Conservation (phyloP, 2,113 vertebrate species). For the Elanus axillaris region DNA sequence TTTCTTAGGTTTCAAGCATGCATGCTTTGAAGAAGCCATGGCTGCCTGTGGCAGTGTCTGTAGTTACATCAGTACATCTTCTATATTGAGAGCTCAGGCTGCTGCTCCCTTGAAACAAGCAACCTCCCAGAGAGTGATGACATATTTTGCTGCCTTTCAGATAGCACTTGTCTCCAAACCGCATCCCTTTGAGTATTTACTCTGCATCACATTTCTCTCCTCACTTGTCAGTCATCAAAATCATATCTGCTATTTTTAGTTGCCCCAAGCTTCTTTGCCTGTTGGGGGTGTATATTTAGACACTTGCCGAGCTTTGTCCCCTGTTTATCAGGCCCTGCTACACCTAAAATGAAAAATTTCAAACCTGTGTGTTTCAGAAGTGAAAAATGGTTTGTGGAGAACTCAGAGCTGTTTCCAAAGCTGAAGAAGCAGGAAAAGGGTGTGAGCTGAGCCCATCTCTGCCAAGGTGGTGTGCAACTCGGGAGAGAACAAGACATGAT, state of each 20-base stretch:
- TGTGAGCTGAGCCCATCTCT: neutral
- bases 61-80: neutral
- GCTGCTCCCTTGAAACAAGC: neutral
- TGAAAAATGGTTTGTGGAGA: neutral
- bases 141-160: neutral
- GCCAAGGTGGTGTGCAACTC: rapidly evolving
- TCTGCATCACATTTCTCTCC: neutral
- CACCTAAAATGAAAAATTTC: neutral
- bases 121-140: neutral
- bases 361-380: neutral
- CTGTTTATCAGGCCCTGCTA: neutral
- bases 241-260: neutral
- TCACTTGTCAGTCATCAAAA: neutral
- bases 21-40: neutral
- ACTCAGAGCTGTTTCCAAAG: neutral
- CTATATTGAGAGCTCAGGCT: neutral
- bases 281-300: neutral
- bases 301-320: neutral
- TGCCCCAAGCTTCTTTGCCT: neutral
- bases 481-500: neutral
- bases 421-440: neutral
- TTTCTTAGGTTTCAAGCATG: neutral
- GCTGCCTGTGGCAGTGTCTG: neutral
- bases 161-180: neutral
- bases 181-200: neutral